These are phyloP conservation scores for Steinernema feltiae DNA, from an alignment of 1,140 invertebrate species.

Conservation along the genomic window DNA sequence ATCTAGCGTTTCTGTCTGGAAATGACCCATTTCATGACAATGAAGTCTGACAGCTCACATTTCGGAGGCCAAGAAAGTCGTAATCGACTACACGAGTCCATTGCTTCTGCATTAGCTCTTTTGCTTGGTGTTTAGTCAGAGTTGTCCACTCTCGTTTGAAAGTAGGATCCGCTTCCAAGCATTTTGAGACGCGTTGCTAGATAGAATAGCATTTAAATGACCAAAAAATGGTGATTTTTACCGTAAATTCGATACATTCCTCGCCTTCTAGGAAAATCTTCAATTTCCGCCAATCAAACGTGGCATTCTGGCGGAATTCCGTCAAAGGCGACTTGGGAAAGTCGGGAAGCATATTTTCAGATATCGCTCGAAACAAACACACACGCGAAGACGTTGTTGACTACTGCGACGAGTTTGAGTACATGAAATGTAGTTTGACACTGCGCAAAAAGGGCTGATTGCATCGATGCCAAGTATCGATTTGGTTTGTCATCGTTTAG, in stretches of 20 bases:
- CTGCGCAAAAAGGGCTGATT: neutral
- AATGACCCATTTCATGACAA: neutral
- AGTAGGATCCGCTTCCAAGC: conserved; percentile 70
- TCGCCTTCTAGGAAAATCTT: conserved; percentile 70
- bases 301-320: conserved; percentile 67
- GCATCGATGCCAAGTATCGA: too few species aligned
- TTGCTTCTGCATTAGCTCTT: conserved; percentile 65
- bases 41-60: neutral
- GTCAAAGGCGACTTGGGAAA: neutral
- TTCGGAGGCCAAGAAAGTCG: conserved; percentile 62
- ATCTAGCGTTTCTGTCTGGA: neutral
- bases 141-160: conserved; percentile 64
- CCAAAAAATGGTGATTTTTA: conserved; percentile 54
- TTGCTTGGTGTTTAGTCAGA: conserved; percentile 68
- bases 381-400: neutral
- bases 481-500: too few species aligned
- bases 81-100: conserved; percentile 66
- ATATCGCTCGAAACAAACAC: neutral
- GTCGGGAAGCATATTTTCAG: neutral
- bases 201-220: conserved; percentile 16
- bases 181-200: neutral
- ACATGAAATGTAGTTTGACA: neutral
- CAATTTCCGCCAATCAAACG: conserved; percentile 74
- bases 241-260: conserved; percentile 69
- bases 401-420: neutral